These are phyloP conservation scores for Australoheros scitulus DNA, from an alignment of 2,113 vertebrate genomes.

Conservation along the genomic window DNA sequence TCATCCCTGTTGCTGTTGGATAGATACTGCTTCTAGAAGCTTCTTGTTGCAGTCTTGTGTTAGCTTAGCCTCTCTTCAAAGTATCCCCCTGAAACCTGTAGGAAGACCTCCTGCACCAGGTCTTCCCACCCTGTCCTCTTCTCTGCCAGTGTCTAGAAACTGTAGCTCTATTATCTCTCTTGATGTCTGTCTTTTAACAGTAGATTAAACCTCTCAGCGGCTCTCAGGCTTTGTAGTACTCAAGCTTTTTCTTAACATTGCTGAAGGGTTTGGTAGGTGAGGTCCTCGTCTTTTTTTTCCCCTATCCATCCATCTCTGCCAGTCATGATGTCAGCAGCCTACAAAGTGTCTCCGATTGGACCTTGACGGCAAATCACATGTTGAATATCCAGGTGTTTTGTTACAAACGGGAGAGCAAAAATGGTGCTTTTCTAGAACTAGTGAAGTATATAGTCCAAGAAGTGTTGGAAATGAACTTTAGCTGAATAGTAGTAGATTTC, in stretches of 20 bases:
- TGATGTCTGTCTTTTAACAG: conserved; percentile 60
- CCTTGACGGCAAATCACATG: background rate
- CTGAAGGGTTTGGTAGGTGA: conserved; percentile 15
- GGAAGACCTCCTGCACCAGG: conserved; percentile 14
- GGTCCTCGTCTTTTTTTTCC: background rate
- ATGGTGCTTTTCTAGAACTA: conserved; percentile 10
- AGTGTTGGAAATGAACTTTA: background rate
- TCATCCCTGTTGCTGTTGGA: conserved; percentile 47
- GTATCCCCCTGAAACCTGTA: conserved; percentile 12
- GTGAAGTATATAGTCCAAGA: background rate
- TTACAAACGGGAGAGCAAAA: background rate
- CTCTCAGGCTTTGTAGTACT: conserved; percentile 41
- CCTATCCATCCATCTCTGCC: background rate
- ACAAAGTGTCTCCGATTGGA: conserved; percentile 19
- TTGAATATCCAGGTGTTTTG: conserved; percentile 20
- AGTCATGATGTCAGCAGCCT: conserved; percentile 32
- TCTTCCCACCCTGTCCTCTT: conserved; percentile 18
- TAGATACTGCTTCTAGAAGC: conserved; percentile 51
- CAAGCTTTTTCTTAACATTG: background rate
- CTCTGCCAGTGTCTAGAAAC: conserved; percentile 43
- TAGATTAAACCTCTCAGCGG: conserved; percentile 39
- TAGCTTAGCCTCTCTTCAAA: conserved; percentile 60
- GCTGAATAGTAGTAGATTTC: background rate
- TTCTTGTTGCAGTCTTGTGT: conserved; percentile 68
- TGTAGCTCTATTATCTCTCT: conserved; percentile 57